Conservation (phyloP, 2,113 vertebrate species). For the rabbit (Oryctolagus cuniculus) region mOryCun1.1 NC_091435.1:161395001-161395500, state of each 20-base stretch:
- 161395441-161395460: neutral
- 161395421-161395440: neutral
- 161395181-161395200: neutral
- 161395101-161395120: neutral
- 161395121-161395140: constrained; percentile 77
- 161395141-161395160: constrained; percentile 63
- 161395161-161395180: constrained; percentile 76
- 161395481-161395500: too few relatives aligned
- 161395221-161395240: constrained; percentile 62
- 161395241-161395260: constrained; percentile 56
- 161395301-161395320: constrained; percentile 28
- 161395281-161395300: constrained; percentile 55
- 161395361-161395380: neutral
- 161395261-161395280: constrained; percentile 64
- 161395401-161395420: neutral
- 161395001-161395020: neutral
- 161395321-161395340: neutral
- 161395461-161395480: neutral
- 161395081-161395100: constrained; percentile 48
- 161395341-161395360: constrained; percentile 24
- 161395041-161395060: constrained; percentile 57
- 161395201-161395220: constrained; percentile 65
- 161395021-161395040: neutral
- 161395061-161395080: neutral
- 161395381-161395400: neutral